These are phyloP conservation scores for Trimorus sp. DNA, from an alignment of 2,888 invertebrate species.

Conservation along the genomic window DNA sequence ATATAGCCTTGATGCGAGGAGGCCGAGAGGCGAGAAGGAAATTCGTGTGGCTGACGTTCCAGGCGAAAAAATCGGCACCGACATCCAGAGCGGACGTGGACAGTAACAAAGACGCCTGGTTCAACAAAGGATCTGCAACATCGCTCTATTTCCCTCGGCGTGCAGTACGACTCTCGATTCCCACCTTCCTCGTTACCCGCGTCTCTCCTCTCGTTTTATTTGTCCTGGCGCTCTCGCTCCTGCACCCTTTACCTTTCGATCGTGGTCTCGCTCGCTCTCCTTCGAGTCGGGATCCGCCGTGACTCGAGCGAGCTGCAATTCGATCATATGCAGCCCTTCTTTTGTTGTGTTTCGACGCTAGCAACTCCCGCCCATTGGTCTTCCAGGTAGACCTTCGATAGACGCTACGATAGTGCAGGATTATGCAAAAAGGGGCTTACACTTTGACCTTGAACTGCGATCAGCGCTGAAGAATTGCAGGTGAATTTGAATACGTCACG, in stretches of 20 bases:
- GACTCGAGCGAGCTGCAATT: slow-evolving; percentile 37
- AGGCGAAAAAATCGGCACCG: slow-evolving; percentile 64
- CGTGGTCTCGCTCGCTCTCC: not conserved
- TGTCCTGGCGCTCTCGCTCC: slow-evolving; percentile 40
- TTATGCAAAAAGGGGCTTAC: slow-evolving; percentile 38
- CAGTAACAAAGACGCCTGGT: slow-evolving; percentile 70
- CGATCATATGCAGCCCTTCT: slow-evolving; percentile 36
- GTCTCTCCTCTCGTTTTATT: slow-evolving; percentile 43
- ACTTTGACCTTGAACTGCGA: slow-evolving; percentile 38
- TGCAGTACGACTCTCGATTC: slow-evolving; percentile 57
- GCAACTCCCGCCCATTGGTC: slow-evolving; percentile 46
- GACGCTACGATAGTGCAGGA: slow-evolving; percentile 35
- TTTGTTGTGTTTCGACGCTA: not conserved
- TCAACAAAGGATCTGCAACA: slow-evolving; percentile 71
- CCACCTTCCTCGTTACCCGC: slow-evolving; percentile 60
- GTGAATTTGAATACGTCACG: slow-evolving; percentile 20
- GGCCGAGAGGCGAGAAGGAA: slow-evolving; percentile 68
- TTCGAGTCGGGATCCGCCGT: not conserved
- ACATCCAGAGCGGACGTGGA: slow-evolving; percentile 64
- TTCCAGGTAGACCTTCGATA: slow-evolving; percentile 43
- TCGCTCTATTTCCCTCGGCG: slow-evolving; percentile 70
- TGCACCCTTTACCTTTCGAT: not conserved
- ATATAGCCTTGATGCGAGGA: slow-evolving; percentile 38
- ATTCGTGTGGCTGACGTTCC: slow-evolving; percentile 71
- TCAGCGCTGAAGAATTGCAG: slow-evolving; percentile 23